Base-by-base conservation (phyloP, 2,888 invertebrate species). In the Andrena minutula region DNA sequence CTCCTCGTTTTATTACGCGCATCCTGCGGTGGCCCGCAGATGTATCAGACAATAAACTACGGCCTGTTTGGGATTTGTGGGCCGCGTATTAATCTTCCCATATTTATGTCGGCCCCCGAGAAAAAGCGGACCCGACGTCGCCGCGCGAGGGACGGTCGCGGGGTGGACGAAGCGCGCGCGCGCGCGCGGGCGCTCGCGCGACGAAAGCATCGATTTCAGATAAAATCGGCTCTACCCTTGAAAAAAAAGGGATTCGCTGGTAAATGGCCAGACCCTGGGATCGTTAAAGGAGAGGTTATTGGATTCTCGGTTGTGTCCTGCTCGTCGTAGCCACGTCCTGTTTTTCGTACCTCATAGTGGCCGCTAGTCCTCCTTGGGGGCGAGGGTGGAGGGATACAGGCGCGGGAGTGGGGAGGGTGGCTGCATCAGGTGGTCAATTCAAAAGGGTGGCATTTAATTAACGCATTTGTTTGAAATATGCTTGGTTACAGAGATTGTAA, bases 31-130 rank as follows among this genome's bases (percentile, higher is more conserved):
- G 75, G 75, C 79, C 79, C 84, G 84, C 79, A 81, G 79, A 88
- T 84, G 89, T 92, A 93, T 92, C 92, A 86, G 91, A 91, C 91
- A 90, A 92, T 93, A 93, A 92, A 92, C 90, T 90, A 91, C 86
- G 83, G 76, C 85, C 86, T 85, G 88, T 89, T 92, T 89, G 88
- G 90, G 92, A 92, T 93, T 92, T 92, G 92, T 90, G 90, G 80
- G 85, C 86, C 87, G 90, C 86, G 90, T 92, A 93, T 93, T 92
- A 93, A 93, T 93, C 92, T 91, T 91, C 85, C 79, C 80, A 89
- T 92, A 92, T 92, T 92, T 92, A 92, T 91, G 90, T 78, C 69
- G 74, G 75, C 66, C 56, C 32, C 32, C 12, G 63, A 80, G 81
- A 88, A 83, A 85, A 85, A 79, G 72, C 77, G 49, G 53, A 32